Percentiles rank a stretch among this genome's conserved stretches.
Evolutionary conservation across 2,888 invertebrate species (phyloP).

Genomic region (Tenthredo notha): DNA sequence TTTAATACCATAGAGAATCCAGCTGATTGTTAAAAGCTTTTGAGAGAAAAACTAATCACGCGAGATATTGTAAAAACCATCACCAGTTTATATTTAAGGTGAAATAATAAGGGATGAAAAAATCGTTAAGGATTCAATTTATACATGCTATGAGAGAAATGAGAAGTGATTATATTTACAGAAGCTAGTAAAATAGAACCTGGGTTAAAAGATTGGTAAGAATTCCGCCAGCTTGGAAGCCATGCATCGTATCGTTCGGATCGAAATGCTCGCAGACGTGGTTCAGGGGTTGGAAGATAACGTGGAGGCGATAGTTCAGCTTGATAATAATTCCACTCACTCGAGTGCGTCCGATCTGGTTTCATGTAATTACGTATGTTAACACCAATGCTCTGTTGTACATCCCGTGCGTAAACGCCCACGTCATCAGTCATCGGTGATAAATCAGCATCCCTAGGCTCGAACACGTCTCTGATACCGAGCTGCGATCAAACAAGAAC

Average conservation of each 20-base stretch:
- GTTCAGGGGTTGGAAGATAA: constrained; percentile 34
- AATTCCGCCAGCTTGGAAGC: constrained; percentile 61
- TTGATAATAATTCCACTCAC: constrained; percentile 65
- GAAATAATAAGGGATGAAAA: not conserved
- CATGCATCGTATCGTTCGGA: constrained; percentile 36
- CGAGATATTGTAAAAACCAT: not conserved
- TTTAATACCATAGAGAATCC: not conserved
- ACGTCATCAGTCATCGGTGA: constrained; percentile 88
- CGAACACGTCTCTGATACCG: constrained; percentile 89
- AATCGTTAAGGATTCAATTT: too few relatives aligned
- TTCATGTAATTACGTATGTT: constrained; percentile 89
- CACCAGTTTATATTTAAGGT: constrained; percentile 5
- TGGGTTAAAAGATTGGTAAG: constrained; percentile 68
- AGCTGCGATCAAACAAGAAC: constrained; percentile 81
- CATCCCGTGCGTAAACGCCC: constrained; percentile 90
- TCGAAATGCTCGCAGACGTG: constrained; percentile 41
- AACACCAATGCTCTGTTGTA: constrained; percentile 91
- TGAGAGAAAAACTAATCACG: not conserved
- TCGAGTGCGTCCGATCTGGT: constrained; percentile 75
- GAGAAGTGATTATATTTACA: constrained; percentile 57
- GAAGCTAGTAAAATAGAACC: constrained; percentile 64
- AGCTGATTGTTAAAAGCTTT: not conserved
- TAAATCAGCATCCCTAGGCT: constrained; percentile 89
- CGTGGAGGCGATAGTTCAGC: constrained; percentile 39
- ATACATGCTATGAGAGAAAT: not conserved